Evolutionary conservation across 2,888 invertebrate genomes (phyloP), one percentile per base, ranked within the genome.

Genomic region (Choreutis nemorana): DNA sequence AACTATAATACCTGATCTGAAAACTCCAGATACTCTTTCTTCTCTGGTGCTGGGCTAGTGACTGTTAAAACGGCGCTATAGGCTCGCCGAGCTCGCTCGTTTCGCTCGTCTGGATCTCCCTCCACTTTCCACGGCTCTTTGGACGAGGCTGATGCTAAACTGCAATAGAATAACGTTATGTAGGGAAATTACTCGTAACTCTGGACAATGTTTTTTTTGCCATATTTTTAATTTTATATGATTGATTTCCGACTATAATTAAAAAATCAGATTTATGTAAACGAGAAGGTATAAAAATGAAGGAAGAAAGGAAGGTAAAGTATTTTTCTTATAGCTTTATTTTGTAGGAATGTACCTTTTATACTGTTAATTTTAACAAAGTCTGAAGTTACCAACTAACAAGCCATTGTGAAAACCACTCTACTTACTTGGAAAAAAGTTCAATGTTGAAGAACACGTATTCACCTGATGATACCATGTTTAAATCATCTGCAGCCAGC

Each of bases 391-490:
- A n/a, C n/a, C n/a, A n/a, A n/a, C n/a, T n/a, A n/a, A n/a, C n/a
- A n/a, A n/a, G n/a, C n/a, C n/a, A n/a, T n/a, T n/a, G n/a, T n/a
- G n/a, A n/a, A n/a, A n/a, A n/a, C n/a, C n/a, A n/a, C n/a, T n/a
- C n/a, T 18, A 63, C 87, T 87, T 72, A 97, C 97, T 94, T 93
- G 42, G 93, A 93, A 67, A 95, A 97, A 20, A 98, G 82, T 64
- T 97, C 97, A 50, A 98, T 94, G 71, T 96, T 98, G 79, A 99
- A 94, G 82, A 99, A 97, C 29, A 97, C 94, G 70, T 97, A 99
- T 78, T 98, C 97, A 4, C 97, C 97, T 34, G 91, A 92, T 32
- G 91, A 89, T 41, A 95, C 91, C 94, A 99, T 98, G 48, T 93
- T 91, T 38, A 98, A 83, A 40, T 94, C 91, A 46, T 95, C 91